phyloP scores from a whole-genome alignment of 2,888 invertebrate genomes.

The Phanerotoma sp. region DNA sequence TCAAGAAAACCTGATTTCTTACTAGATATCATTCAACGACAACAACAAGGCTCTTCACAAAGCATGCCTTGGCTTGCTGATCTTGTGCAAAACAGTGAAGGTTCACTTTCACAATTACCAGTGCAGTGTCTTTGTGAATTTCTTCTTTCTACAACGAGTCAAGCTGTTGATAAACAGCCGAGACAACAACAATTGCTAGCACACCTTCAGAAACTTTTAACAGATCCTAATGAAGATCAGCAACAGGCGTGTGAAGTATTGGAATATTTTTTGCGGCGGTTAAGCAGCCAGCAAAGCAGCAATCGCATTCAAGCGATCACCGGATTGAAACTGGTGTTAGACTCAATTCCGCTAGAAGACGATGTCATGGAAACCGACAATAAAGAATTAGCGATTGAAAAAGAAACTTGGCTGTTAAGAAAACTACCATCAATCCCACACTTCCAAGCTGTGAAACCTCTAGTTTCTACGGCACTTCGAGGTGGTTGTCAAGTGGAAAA shows the following conservation, averaged over 20 bases:
- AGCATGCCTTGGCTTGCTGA: conserved; percentile 98
- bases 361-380: conserved; percentile 57
- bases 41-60: conserved; percentile 78
- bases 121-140: conserved; percentile 99
- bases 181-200: conserved; percentile 75
- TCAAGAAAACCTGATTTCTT: conserved; percentile 90
- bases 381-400: conserved; percentile 51
- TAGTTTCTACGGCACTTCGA: conserved; percentile 72
- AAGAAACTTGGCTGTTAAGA: conserved; percentile 62
- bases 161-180: conserved; percentile 68
- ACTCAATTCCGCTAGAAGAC: conserved; percentile 56
- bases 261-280: conserved; percentile 83
- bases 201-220: conserved; percentile 65
- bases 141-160: conserved; percentile 69
- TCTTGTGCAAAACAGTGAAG: conserved; percentile 88
- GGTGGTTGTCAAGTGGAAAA: conserved; percentile 92
- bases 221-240: conserved; percentile 61
- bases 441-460: conserved; percentile 71
- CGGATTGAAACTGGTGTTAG: conserved; percentile 72
- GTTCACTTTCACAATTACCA: conserved; percentile 83
- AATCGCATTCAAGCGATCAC: conserved; percentile 77
- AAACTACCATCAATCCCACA: conserved; percentile 76
- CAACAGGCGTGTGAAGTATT: conserved; percentile 79
- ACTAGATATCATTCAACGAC: conserved; percentile 85
- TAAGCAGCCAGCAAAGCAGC: conserved; percentile 78